Percentiles rank a stretch among this genome's conserved stretches.
These are phyloP conservation scores for Myripristis jacobus DNA, from an alignment of 2,797 vertebrate species.

Conservation along the genomic window DNA sequence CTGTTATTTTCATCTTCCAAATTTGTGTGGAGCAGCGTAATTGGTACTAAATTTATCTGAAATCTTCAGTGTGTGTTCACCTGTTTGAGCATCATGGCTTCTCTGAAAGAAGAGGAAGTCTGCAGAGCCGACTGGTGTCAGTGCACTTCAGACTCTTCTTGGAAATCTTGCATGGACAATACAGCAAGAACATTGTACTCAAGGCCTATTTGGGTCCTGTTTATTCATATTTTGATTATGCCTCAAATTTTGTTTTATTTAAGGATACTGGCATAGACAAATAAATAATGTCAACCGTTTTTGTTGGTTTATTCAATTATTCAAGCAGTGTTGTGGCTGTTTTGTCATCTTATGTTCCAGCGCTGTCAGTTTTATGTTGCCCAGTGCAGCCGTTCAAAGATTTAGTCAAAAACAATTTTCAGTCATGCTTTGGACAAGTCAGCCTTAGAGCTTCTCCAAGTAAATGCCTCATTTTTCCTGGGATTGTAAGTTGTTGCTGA, in stretches of 20 bases:
- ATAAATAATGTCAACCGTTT: conserved; percentile 45
- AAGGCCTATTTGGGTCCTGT: background rate
- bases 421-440: background rate
- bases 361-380: background rate
- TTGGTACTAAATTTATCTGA: background rate
- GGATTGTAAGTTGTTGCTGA: background rate
- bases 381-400: background rate
- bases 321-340: background rate
- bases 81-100: background rate
- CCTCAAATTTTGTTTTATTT: conserved; percentile 35
- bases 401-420: background rate
- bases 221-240: conserved; percentile 12
- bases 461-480: background rate
- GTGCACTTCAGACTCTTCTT: background rate
- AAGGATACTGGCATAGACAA: conserved; percentile 36
- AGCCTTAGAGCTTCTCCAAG: too few species aligned
- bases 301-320: background rate
- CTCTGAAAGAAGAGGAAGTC: background rate
- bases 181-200: conserved; percentile 1
- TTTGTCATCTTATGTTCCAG: too few species aligned
- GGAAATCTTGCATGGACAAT: conserved; percentile 32
- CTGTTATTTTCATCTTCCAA: background rate
- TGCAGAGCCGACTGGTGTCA: conserved; percentile 16
- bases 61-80: background rate
- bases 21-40: background rate